Conservation (phyloP, 2,888 invertebrate genomes). For the Slavum lentiscoides region DNA sequence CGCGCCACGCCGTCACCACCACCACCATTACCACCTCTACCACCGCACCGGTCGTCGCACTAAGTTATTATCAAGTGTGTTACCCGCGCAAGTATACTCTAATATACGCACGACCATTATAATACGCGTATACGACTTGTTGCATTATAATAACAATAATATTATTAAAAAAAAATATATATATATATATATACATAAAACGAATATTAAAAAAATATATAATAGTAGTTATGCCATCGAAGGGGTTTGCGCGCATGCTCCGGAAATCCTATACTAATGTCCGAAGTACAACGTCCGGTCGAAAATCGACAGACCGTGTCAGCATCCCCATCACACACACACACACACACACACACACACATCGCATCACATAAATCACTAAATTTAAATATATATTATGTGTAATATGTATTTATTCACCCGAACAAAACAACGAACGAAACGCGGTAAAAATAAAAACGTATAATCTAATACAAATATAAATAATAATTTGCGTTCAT, state of each 20-base stretch:
- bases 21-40: too few species aligned
- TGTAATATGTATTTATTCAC: background rate
- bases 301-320: slow-evolving; percentile 48
- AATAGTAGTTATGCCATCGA: slow-evolving; percentile 19
- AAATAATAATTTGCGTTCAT: too few species aligned
- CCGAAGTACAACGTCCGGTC: slow-evolving; percentile 52
- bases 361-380: slow-evolving; percentile 45
- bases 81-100: background rate
- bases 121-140: slow-evolving; percentile 38
- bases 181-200: background rate
- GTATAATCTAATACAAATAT: background rate
- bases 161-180: background rate
- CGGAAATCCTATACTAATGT: slow-evolving; percentile 53
- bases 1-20: background rate
- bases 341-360: background rate
- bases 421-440: background rate
- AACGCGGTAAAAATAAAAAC: background rate
- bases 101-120: slow-evolving; percentile 23
- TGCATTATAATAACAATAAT: slow-evolving; percentile 36
- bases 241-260: slow-evolving; percentile 52
- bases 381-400: slow-evolving; percentile 36
- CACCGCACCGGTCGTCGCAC: background rate
- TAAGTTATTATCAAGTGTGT: slow-evolving; percentile 8
- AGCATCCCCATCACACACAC: slow-evolving; percentile 44
- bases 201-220: slow-evolving; percentile 4